Evolutionary conservation across 2,797 vertebrate genomes (phyloP).

Genomic region (Apogon talboti): DNA sequence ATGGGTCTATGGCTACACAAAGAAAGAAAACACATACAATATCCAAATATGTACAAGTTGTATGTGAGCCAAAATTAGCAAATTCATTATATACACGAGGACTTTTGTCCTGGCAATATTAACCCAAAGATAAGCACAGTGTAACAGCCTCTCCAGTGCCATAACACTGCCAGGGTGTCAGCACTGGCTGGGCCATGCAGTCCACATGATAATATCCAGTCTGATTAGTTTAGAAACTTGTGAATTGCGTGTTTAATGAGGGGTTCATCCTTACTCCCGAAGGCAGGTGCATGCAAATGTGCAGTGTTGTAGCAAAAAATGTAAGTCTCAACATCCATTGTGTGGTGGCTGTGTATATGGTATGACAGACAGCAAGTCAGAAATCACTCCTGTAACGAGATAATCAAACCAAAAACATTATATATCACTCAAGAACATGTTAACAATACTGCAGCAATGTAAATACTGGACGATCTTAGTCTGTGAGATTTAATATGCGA

Average conservation of each 20-base stretch:
- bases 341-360: slow-evolving; percentile 8
- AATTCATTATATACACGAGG: slow-evolving; percentile 81
- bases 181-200: slow-evolving; percentile 30
- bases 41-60: slow-evolving; percentile 86
- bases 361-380: slow-evolving; percentile 1
- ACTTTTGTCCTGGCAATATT: slow-evolving; percentile 50
- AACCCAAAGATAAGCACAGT: slow-evolving; percentile 40
- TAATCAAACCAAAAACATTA: background rate
- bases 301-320: slow-evolving; percentile 35
- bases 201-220: slow-evolving; percentile 62
- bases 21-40: slow-evolving; percentile 81
- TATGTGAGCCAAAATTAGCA: slow-evolving; percentile 77
- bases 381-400: slow-evolving; percentile 29
- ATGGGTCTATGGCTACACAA: slow-evolving; percentile 83
- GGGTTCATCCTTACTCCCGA: slow-evolving; percentile 31
- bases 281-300: slow-evolving; percentile 43
- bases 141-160: slow-evolving; percentile 33
- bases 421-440: no score
- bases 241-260: slow-evolving; percentile 49
- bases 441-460: no score
- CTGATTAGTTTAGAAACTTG: slow-evolving; percentile 42
- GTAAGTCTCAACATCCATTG: slow-evolving; percentile 35
- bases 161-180: slow-evolving; percentile 23
- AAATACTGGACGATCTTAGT: no score
- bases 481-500: no score